Evolutionary conservation across 2,113 vertebrate genomes (phyloP), one percentile per base, ranked within the genome.

Genomic region (Eudyptes chrysolophus): DNA sequence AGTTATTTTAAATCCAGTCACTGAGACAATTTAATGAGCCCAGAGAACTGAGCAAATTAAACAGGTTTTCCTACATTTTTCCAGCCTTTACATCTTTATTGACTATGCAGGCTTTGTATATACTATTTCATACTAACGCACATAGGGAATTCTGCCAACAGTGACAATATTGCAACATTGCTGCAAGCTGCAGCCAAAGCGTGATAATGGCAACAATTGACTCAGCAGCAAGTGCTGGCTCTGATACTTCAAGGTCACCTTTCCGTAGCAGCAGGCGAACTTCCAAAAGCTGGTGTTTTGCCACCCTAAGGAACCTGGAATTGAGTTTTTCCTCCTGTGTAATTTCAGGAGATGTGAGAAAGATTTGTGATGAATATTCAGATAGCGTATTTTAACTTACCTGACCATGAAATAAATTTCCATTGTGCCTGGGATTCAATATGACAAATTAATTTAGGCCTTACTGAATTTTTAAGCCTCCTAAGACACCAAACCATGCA

Each of bases 1-100:
- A 83, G 95, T 94, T 96, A 97, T 97, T 98, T 97, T 81, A 95
- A 97, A 96, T 88, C 87, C 44, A 87, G 52, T 82, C 70, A 49
- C 84, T 89, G 49, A 93, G 81, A 90, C 94, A 97, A 96, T 97
- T 97, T 97, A 98, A 98, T 92, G 91, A 98, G 85, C 85, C 78
- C 69, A 87, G 92, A 93, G 95, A 98, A 96, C 16, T 62, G 80
- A 97, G 93, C 51, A 98, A 97, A 98, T 98, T 98, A 97, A 97
- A 94, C 58, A 94, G 75, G 88, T 91, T 96, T 98, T 97, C 87
- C 90, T 72, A 78, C 68, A 90, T 95, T 98, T 98, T 97, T 70
- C 65, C 48, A 92, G 82, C 57, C 64, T 90, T 97, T 92, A 95
- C 80, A 71, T 92, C 90, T 81, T 80, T 96, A 87, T 95, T 91